Evolutionary conservation across 2,888 invertebrate species (phyloP).

Genomic region (Drosophila sordidula): DNA sequence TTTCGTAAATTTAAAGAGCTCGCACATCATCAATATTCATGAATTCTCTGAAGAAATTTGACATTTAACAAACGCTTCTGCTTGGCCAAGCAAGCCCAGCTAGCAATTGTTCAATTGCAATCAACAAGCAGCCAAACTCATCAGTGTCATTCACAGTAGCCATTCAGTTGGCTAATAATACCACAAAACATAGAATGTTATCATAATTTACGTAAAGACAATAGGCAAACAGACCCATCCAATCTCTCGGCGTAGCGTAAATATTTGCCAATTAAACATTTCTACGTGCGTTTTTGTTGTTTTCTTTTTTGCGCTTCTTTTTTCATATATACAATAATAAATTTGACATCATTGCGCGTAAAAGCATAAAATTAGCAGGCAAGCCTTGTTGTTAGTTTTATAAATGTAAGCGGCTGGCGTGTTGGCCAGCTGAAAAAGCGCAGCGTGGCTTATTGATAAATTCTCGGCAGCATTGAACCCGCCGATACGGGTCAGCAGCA

Average conservation of each 20-base stretch:
- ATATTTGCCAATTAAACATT: slow-evolving; percentile 79
- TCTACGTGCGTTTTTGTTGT: slow-evolving; percentile 50
- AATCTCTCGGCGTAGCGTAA: slow-evolving; percentile 50
- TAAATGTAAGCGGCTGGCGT: slow-evolving; percentile 56
- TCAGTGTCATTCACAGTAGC: slow-evolving; percentile 46
- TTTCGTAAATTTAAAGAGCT: slow-evolving; percentile 4
- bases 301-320: slow-evolving; percentile 16
- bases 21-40: slow-evolving; percentile 31
- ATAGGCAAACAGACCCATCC: slow-evolving; percentile 28
- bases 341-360: slow-evolving; percentile 74
- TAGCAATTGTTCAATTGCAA: slow-evolving; percentile 40
- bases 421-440: slow-evolving; percentile 12
- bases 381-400: slow-evolving; percentile 24
- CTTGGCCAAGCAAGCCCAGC: slow-evolving; percentile 6
- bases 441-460: slow-evolving; percentile 42
- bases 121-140: slow-evolving; percentile 39
- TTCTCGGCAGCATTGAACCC: slow-evolving; percentile 63
- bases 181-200: slow-evolving; percentile 38
- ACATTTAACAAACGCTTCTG: slow-evolving; percentile 7
- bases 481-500: slow-evolving; percentile 27
- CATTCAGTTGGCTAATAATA: slow-evolving; percentile 43
- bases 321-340: slow-evolving; percentile 67
- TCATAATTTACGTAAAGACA: slow-evolving; percentile 48
- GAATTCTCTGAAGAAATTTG: not conserved
- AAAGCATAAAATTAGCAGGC: slow-evolving; percentile 61